A percentile compares a stretch with the other conserved stretches of the same genome.
Evolutionary conservation across 30 jellyfish, hydroid and myxozoan species (phyloP).

Genomic region (Nemopilema nomurai): DNA sequence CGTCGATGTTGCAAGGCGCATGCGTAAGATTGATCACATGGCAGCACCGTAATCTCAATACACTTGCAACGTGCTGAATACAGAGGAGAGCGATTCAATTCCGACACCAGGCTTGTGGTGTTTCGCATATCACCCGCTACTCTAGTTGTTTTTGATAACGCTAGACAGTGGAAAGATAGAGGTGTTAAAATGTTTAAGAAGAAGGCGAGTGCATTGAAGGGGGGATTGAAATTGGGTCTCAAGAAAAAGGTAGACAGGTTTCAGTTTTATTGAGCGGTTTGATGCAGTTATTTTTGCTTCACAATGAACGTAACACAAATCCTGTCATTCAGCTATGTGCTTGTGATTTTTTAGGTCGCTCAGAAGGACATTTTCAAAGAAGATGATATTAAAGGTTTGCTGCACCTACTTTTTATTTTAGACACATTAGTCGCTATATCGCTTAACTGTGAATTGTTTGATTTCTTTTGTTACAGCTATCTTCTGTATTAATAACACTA

Average conservation of each 20-base stretch:
- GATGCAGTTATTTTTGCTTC: too few species aligned
- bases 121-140: not conserved
- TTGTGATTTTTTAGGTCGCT: slow-evolving; percentile 14
- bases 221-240: slow-evolving; percentile 2
- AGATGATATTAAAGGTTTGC: slow-evolving; percentile 33
- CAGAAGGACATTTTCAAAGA: slow-evolving; percentile 20
- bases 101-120: not conserved
- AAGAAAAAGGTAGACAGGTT: not conserved
- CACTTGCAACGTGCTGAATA: not conserved
- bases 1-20: too few species aligned
- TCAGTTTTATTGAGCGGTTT: not conserved
- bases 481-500: too few species aligned
- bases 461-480: too few species aligned
- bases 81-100: not conserved
- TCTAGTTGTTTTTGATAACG: not conserved
- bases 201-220: not conserved
- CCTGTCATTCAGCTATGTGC: not conserved
- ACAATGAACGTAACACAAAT: too few species aligned
- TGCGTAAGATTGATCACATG: not conserved
- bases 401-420: not conserved
- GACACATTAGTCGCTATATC: not conserved
- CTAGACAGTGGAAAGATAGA: not conserved
- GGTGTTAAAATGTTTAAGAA: not conserved
- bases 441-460: too few species aligned
- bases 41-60: not conserved